phyloP scores from a whole-genome alignment of 2,888 invertebrate species.

The Chelonus formosanus region DNA sequence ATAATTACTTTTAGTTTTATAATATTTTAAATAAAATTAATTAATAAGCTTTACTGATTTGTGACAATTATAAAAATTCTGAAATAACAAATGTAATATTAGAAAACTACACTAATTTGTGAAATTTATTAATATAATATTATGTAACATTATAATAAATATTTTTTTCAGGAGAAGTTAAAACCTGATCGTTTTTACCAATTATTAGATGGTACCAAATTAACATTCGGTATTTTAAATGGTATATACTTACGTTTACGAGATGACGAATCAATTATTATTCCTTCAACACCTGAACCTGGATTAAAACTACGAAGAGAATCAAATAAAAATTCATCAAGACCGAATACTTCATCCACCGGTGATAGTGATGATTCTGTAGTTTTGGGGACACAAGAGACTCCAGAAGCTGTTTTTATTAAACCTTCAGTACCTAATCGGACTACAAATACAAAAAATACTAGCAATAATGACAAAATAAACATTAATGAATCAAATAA shows the following conservation, averaged over 20 bases:
- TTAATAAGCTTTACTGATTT: no score
- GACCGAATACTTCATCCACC: conserved; percentile 17
- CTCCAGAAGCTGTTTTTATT: conserved; percentile 26
- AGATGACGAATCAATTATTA: conserved; percentile 21
- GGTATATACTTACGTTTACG: conserved; percentile 36
- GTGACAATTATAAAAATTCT: no score
- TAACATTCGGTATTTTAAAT: conserved; percentile 52
- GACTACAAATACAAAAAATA: neutral
- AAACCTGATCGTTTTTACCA: conserved; percentile 53
- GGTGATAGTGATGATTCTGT: conserved; percentile 38
- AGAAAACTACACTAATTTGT: no score
- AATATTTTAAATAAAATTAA: conserved; percentile 7
- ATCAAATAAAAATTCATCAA: neutral
- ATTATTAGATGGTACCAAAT: conserved; percentile 50
- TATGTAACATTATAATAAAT: neutral
- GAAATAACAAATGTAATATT: no score
- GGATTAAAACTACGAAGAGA: neutral
- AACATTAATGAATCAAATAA: neutral
- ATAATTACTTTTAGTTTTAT: conserved; percentile 10
- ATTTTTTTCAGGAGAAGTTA: conserved; percentile 49
- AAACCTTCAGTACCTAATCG: conserved; percentile 26
- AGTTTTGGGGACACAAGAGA: conserved; percentile 35
- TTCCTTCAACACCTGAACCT: conserved; percentile 44
- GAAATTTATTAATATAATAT: neutral
- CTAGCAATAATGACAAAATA: neutral